These are phyloP conservation scores for Lacerta viridis DNA, from an alignment of 2,797 vertebrate species.

Conservation along the genomic window DNA sequence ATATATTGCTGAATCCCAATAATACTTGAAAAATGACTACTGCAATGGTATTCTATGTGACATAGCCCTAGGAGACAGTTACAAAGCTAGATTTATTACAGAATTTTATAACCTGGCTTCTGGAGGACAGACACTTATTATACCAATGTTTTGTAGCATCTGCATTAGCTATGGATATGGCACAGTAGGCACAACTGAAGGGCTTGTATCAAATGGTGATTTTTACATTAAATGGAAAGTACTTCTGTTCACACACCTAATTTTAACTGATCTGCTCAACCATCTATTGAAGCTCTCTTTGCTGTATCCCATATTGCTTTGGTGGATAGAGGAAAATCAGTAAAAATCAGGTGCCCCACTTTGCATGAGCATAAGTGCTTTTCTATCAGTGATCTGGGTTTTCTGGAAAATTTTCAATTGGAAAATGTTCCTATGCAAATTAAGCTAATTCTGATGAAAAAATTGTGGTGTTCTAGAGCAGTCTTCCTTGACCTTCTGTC, in stretches of 20 bases:
- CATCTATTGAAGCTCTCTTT: neutral
- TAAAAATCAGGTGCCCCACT: neutral
- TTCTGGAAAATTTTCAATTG: no score
- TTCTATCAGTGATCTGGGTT: no score
- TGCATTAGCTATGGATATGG: neutral
- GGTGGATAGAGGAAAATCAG: neutral
- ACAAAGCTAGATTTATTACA: neutral
- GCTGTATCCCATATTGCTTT: neutral
- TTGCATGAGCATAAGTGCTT: no score
- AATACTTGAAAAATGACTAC: neutral
- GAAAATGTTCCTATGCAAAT: no score
- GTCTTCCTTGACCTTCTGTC: no score
- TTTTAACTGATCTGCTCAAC: neutral
- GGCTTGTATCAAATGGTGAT: neutral
- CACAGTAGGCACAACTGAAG: neutral
- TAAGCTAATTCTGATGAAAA: no score
- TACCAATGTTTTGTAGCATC: neutral
- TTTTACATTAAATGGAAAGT: neutral
- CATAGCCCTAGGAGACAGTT: neutral
- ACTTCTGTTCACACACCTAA: neutral
- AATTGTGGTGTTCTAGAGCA: no score
- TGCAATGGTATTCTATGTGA: neutral
- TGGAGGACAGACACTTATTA: neutral
- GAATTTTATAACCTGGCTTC: neutral
- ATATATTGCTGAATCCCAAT: neutral